Evolutionary conservation across 1,140 invertebrate species (phyloP), one percentile per base, ranked within the genome.

Genomic region (Venustaconcha ellipsiformis): DNA sequence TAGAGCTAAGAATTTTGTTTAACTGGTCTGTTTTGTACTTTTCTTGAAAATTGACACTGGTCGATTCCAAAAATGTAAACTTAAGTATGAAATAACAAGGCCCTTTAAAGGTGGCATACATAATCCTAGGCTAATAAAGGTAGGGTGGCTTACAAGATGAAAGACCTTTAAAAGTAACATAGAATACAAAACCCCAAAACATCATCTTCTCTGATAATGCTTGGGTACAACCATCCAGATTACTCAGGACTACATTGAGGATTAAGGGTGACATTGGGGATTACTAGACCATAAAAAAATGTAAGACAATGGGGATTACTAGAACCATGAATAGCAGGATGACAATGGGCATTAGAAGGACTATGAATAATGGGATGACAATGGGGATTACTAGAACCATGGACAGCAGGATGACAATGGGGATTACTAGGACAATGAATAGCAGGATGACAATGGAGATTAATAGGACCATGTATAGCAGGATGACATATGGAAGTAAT

Each of bases 351-450:
- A 70, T 15, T 8, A 57, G 5, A 0, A 70, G 8, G 8, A 70
- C 5, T 2, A 30, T 30, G 26, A 30, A 30, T 30, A 30, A 2
- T 1, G 3, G 60, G 65, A 12, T 67, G 63, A 58, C 69, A 26
- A 67, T 69, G 63, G 69, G 70, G 56, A 72, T 70, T 23, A 48
- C 20, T 17, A 20, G 15, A 67, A 23, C 14, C 20, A 55, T 72
- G 30, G 23, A 30, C 15, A 70, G 4, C 4, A 3, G 23, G 48
- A 71, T 70, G 37, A 70, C 26, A 23, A 72, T 55, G 6, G 26
- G 18, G 59, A 60, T 60, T 18, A 64, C 48, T 20, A 67, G 1
- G 59, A 72, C 67, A 0, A 57, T 57, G 67, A 60, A 18, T 18
- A 57, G 58, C 5, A 64, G 18, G 30, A 70, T 60, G 55, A 57